These are phyloP conservation scores for Manacus vitellinus DNA, from an alignment of 2,113 vertebrate species.

Conservation along the genomic window DNA sequence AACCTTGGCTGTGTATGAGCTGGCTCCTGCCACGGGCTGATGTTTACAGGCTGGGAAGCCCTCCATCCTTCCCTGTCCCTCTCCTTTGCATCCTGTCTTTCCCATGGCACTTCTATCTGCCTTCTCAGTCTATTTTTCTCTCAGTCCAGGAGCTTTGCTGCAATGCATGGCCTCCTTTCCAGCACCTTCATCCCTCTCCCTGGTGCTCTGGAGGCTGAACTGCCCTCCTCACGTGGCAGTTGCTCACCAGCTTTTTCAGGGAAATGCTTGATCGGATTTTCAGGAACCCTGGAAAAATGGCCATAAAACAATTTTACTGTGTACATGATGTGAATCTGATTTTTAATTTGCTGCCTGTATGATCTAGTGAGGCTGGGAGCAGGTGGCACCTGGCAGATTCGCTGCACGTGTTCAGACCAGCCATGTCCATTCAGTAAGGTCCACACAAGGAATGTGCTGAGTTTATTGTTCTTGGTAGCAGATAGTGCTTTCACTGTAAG, in stretches of 20 bases:
- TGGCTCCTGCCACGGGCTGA: accelerated
- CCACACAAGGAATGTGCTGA: not conserved
- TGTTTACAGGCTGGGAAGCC: not conserved
- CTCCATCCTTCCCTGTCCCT: not conserved
- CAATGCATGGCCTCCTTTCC: not conserved
- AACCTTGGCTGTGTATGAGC: not conserved
- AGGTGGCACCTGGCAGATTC: constrained; percentile 18
- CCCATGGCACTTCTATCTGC: not conserved
- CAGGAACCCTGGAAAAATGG: not conserved
- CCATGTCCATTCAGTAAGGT: not conserved
- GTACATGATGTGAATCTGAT: not conserved
- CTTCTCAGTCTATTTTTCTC: not conserved
- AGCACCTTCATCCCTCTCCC: not conserved
- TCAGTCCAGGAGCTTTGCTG: not conserved
- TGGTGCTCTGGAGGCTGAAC: not conserved
- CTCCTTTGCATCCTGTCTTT: not conserved
- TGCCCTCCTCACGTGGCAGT: accelerated
- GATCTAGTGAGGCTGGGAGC: not conserved
- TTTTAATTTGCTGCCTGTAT: constrained; percentile 16
- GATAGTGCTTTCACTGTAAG: not conserved
- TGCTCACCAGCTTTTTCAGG: not conserved
- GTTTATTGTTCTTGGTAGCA: not conserved
- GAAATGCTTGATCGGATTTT: not conserved
- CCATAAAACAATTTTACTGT: not conserved
- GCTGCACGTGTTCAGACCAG: not conserved